phyloP scores from a whole-genome alignment of 2,113 vertebrate species.

The Chroicocephalus ridibundus region DNA sequence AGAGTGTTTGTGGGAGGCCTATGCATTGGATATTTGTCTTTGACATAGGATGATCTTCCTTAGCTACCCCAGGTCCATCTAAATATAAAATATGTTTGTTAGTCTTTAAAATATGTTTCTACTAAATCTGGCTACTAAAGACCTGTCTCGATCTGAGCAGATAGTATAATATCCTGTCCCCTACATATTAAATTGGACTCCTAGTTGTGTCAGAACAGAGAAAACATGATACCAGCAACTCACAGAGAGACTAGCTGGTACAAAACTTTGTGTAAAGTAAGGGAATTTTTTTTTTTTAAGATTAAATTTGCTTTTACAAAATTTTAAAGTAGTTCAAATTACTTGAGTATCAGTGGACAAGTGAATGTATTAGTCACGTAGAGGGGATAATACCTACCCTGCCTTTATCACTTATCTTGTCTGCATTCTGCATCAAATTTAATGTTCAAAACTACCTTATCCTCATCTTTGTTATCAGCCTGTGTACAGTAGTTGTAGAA shows the following conservation, averaged over 20 bases:
- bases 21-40: neutral
- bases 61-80: neutral
- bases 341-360: neutral
- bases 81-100: neutral
- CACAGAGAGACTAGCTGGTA: neutral
- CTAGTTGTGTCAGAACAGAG: neutral
- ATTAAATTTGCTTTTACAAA: neutral
- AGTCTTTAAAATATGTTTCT: neutral
- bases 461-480: slow-evolving; percentile 32
- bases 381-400: neutral
- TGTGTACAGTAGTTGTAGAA: neutral
- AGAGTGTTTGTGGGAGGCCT: neutral
- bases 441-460: slow-evolving; percentile 1
- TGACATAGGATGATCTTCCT: neutral
- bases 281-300: neutral
- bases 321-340: neutral
- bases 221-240: neutral
- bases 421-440: neutral
- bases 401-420: neutral
- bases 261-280: neutral
- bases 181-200: neutral
- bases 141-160: neutral
- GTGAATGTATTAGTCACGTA: neutral
- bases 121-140: neutral
- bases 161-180: neutral